These are phyloP conservation scores for Doryteuthis pealeii DNA, from an alignment of 1,140 invertebrate genomes.

Conservation along the genomic window DNA sequence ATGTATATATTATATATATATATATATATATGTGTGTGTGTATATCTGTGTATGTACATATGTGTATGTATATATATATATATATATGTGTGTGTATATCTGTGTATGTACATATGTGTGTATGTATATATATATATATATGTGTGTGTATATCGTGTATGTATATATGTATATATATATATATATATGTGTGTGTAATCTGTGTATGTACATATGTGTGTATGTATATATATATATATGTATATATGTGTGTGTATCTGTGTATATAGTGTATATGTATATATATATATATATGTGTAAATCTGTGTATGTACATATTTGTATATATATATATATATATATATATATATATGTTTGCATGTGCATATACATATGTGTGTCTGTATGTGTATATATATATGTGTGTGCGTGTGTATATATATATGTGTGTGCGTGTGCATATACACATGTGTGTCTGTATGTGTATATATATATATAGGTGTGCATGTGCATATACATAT, in stretches of 20 bases:
- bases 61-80: not conserved
- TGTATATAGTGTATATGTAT: no score
- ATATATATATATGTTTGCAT: not conserved
- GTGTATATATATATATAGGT: not conserved
- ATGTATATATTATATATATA: not conserved
- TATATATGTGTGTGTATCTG: no score
- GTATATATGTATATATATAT: not conserved
- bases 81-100: not conserved
- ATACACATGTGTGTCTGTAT: not conserved
- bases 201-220: not conserved
- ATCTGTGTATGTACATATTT: not conserved
- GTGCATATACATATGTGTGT: not conserved
- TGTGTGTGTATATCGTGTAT: not conserved
- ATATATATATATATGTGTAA: no score
- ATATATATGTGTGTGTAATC: not conserved
- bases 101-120: not conserved
- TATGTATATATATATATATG: not conserved
- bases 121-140: not conserved
- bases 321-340: conserved; percentile 4
- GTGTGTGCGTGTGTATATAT: not conserved
- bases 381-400: not conserved
- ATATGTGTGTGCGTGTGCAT: not conserved
- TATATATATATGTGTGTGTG: not conserved
- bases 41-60: not conserved
- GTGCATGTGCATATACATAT: not conserved